Conservation (phyloP, 2,113 vertebrate genomes). For the Climacteris rufus region DNA sequence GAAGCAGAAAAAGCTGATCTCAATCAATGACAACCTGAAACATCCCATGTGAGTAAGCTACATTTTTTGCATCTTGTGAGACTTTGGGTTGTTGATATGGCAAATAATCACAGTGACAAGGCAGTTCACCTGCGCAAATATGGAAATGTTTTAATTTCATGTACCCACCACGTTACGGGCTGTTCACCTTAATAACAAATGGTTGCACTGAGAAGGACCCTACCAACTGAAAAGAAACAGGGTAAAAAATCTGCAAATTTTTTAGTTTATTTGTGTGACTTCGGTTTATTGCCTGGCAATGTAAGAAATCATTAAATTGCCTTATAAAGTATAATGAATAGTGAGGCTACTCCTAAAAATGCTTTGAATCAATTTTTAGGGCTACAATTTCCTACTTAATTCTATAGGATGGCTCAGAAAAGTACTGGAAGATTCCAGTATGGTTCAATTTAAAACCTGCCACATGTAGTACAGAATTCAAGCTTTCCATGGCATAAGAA, state of each 20-base stretch:
- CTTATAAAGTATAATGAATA: neutral
- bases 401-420: neutral
- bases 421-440: neutral
- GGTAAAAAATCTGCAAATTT: neutral
- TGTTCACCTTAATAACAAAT: neutral
- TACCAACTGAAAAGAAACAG: neutral
- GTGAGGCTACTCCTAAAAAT: neutral
- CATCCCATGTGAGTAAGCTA: conserved; percentile 60
- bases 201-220: neutral
- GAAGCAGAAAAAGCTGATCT: conserved; percentile 69
- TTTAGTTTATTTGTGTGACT: neutral
- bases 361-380: neutral
- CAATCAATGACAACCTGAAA: conserved; percentile 49
- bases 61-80: neutral
- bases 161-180: rapidly evolving
- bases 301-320: neutral
- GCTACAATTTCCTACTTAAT: neutral
- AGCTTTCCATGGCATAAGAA: neutral
- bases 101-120: neutral
- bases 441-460: neutral
- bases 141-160: neutral
- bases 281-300: neutral
- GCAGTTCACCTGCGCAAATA: neutral
- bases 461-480: neutral
- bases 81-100: neutral